phyloP scores from a whole-genome alignment of 2,888 invertebrate species.

The Phaedon cochleariae region DNA sequence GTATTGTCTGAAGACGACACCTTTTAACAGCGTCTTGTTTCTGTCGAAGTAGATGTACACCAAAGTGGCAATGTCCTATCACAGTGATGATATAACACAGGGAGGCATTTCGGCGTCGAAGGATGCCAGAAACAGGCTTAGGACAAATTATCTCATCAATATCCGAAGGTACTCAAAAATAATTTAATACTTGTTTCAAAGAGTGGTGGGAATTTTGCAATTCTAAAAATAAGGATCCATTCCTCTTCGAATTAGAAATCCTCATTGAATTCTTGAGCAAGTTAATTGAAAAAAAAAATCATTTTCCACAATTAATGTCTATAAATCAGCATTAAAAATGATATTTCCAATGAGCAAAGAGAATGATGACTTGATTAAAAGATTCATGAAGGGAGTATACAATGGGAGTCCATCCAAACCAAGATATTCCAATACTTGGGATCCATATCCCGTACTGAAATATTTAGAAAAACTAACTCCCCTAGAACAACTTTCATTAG shows the following conservation, averaged over 20 bases:
- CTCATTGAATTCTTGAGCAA: neutral
- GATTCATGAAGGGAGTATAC: conserved; percentile 19
- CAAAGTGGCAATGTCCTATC: too few relatives aligned
- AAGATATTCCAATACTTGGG: conserved; percentile 24
- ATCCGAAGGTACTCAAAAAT: too few relatives aligned
- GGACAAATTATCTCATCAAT: too few relatives aligned
- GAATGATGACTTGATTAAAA: neutral
- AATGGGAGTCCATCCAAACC: conserved; percentile 16
- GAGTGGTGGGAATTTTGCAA: too few relatives aligned
- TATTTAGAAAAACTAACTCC: neutral
- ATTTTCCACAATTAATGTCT: conserved; percentile 1
- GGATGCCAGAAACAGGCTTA: too few relatives aligned
- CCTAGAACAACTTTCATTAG: neutral
- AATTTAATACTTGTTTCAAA: too few relatives aligned
- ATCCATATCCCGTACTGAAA: conserved; percentile 6
- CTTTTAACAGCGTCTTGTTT: too few relatives aligned
- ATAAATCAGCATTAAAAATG: conserved; percentile 8
- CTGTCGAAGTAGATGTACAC: too few relatives aligned
- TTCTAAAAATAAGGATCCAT: too few relatives aligned
- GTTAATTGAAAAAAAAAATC: neutral
- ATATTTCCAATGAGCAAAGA: neutral
- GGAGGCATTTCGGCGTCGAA: too few relatives aligned
- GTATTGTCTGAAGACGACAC: too few relatives aligned
- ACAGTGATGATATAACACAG: too few relatives aligned
- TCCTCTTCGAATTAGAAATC: neutral